Conservation (phyloP, 2,888 invertebrate species). For the Drosophila pegasa region DNA sequence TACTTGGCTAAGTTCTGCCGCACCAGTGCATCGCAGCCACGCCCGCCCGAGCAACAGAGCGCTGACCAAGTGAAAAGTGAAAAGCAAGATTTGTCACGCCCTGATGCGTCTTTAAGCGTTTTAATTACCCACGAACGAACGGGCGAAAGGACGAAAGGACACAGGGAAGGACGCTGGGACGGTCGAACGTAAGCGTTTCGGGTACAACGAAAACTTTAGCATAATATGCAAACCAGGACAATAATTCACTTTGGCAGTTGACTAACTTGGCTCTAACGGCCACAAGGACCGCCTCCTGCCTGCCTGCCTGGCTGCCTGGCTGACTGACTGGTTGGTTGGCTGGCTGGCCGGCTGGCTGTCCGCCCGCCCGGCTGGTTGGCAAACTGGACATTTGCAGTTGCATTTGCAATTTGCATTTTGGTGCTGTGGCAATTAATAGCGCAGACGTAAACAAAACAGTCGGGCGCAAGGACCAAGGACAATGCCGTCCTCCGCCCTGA, state of each 20-base stretch:
- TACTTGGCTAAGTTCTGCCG: constrained; percentile 37
- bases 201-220: constrained; percentile 67
- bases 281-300: constrained; percentile 7
- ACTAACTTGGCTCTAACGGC: constrained; percentile 47
- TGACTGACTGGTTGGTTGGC: constrained; percentile 12
- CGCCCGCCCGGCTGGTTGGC: constrained; percentile 12
- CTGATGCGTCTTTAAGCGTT: constrained; percentile 82
- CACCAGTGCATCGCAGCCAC: constrained; percentile 40
- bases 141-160: background rate
- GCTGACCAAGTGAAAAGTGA: constrained; percentile 76
- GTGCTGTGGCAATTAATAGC: constrained; percentile 78
- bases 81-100: constrained; percentile 83
- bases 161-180: too few relatives aligned
- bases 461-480: constrained; percentile 28
- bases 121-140: constrained; percentile 81
- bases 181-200: constrained; percentile 28
- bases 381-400: constrained; percentile 62
- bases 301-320: constrained; percentile 6
- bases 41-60: background rate
- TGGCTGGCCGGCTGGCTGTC: background rate
- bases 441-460: constrained; percentile 77
- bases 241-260: constrained; percentile 80
- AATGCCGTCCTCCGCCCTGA: constrained; percentile 63
- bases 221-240: constrained; percentile 79
- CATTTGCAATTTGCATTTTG: constrained; percentile 79